Evolutionary conservation across 2,797 vertebrate genomes (phyloP).

Genomic region (Squalus acanthias): DNA sequence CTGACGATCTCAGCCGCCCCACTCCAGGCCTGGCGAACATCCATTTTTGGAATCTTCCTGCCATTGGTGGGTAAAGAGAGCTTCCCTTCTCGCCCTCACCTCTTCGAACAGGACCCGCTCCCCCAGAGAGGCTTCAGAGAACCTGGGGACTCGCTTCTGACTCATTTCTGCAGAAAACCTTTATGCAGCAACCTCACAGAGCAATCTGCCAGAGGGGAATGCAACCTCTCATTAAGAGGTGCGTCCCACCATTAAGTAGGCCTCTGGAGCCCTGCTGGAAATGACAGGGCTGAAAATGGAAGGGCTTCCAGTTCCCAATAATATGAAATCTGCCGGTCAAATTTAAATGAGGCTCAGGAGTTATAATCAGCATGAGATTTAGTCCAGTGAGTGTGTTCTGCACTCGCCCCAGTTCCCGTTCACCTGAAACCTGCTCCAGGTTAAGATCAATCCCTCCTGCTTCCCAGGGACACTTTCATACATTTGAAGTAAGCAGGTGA

Average conservation of each 20-base stretch:
- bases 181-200: not conserved
- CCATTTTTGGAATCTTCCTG: not conserved
- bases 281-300: not conserved
- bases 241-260: not conserved
- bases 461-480: not conserved
- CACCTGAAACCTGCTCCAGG: not conserved
- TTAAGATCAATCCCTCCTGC: not conserved
- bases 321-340: not conserved
- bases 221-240: not conserved
- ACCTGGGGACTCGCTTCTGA: not conserved
- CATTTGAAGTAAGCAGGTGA: not conserved
- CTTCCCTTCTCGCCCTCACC: not conserved
- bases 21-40: not conserved
- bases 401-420: not conserved
- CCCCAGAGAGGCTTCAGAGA: not conserved
- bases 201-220: not conserved
- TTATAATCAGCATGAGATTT: not conserved
- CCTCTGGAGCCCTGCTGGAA: not conserved
- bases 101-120: not conserved
- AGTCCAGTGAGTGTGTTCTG: not conserved
- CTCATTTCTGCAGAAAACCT: not conserved
- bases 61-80: not conserved
- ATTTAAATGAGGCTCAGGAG: not conserved
- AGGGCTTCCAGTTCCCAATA: not conserved
- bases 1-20: not conserved